Evolutionary conservation across 1,140 invertebrate genomes (phyloP), one percentile per base, ranked within the genome.

Genomic region (Drosophila repleta): DNA sequence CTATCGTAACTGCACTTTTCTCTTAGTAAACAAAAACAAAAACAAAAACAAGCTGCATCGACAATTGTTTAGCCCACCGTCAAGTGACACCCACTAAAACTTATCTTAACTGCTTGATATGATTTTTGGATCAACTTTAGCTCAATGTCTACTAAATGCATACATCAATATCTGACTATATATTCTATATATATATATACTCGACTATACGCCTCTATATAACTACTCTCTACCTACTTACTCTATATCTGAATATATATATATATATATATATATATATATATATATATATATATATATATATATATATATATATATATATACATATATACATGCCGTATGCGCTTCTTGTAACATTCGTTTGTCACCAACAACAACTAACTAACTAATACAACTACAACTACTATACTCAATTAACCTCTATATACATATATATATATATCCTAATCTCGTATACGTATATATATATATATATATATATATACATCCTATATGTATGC

Each of bases 61-160:
- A 80, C 70, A 77, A 79, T 63, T 66, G 53, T 71, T 71, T 80
- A 82, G 68, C 72, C 39, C 72, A 83, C 76, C 76, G 63, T 79
- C 76, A 32, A 83, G 68, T 83, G 81, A 88, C 61, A 58, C 53
- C 48, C 61, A 76, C 58, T 71, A 79, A 58, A 26, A 13, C 32
- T 24, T 65, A 43, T 17, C 35, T 43, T 48, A 72, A 63, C 43
- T 88, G 82, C 83, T 87, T 87, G 79, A 83, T 75, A 78, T 70
- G 65, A 73, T 67, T 64, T 64, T 78, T 78, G 68, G 72, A 85
- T 76, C 72, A 85, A 72, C 63, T 56, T 73, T 85, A 85, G 81
- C 62, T 85, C 74, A 78, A 85, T 88, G 84, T 88, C 83, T 88
- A 87, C 73, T 83, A 79, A 88, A 87, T 51, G 74, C 78, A 83